These are phyloP conservation scores for Microhierax caerulescens DNA, from an alignment of 2,797 vertebrate species.

Conservation along the genomic window DNA sequence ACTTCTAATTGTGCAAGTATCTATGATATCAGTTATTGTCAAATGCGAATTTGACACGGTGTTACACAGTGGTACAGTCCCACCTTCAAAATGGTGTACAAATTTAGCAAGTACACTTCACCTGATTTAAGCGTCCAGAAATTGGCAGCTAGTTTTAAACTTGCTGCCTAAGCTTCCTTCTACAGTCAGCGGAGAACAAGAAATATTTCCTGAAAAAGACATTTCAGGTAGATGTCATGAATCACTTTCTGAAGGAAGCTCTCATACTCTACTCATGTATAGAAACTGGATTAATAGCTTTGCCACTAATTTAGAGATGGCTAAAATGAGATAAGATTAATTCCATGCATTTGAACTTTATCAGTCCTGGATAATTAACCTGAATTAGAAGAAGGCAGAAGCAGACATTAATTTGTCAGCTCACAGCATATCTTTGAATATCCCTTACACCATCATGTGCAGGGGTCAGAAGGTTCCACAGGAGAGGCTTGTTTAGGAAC, in stretches of 20 bases:
- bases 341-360: background rate
- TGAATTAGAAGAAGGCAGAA: background rate
- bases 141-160: background rate
- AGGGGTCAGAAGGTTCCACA: background rate
- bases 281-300: background rate
- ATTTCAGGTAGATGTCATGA: background rate
- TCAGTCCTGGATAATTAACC: background rate
- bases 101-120: background rate
- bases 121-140: background rate
- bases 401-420: background rate
- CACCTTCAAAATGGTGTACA: background rate
- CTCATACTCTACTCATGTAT: background rate
- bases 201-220: background rate
- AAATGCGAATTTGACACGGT: too few relatives aligned
- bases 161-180: background rate
- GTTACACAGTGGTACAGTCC: background rate
- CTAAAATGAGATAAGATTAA: background rate
- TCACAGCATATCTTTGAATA: background rate
- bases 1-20: background rate
- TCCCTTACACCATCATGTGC: background rate
- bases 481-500: background rate
- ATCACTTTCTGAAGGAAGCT: background rate
- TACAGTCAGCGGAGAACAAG: background rate
- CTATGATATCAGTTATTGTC: background rate
- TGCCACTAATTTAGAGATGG: background rate